Conservation (phyloP, 2,797 vertebrate genomes). For the Morelia viridis region DNA sequence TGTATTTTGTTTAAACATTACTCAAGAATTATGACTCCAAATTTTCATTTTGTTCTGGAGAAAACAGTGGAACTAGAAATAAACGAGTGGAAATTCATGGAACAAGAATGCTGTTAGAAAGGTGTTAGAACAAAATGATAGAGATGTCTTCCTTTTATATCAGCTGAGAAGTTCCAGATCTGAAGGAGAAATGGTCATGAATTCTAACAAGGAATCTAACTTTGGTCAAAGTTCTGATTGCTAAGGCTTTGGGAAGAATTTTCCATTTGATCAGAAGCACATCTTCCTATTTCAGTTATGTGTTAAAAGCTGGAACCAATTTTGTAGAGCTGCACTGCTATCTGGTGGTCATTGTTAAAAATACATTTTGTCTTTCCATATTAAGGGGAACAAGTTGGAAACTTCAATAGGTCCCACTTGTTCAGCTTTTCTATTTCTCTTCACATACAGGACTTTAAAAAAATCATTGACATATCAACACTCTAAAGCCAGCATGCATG, state of each 20-base stretch:
- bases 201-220: background rate
- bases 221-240: background rate
- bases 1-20: background rate
- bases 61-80: background rate
- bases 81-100: background rate
- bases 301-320: background rate
- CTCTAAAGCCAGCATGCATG: background rate
- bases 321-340: background rate
- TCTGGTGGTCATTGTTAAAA: background rate
- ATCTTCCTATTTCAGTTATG: background rate
- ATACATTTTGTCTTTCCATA: background rate
- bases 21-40: background rate
- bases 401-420: background rate
- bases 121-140: background rate
- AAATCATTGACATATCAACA: background rate
- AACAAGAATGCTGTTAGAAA: background rate
- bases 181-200: background rate
- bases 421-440: background rate
- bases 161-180: no score
- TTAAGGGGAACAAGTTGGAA: background rate
- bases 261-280: background rate
- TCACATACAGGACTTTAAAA: background rate
- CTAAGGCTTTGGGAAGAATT: background rate
- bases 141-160: background rate
- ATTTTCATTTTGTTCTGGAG: background rate